Conservation (phyloP, 2,113 vertebrate genomes). For the Sinocyclocheilus rhinocerous region DNA sequence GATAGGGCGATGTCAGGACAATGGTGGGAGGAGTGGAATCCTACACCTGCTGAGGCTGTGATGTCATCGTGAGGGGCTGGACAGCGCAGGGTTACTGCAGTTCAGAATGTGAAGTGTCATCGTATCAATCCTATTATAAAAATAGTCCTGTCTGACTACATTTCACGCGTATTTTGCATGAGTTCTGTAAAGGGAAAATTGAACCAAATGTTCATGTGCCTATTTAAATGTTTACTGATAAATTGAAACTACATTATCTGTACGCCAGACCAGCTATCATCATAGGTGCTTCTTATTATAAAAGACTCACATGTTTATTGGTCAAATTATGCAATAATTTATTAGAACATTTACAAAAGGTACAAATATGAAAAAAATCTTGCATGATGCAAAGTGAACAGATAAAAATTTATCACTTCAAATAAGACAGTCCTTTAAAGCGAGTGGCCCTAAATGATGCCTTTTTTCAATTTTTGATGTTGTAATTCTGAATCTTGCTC, state of each 20-base stretch:
- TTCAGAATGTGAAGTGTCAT: slow-evolving; percentile 67
- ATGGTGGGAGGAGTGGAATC: slow-evolving; percentile 63
- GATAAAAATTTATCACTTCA: not conserved
- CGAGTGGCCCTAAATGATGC: not conserved
- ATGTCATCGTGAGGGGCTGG: slow-evolving; percentile 63
- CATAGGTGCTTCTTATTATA: not conserved
- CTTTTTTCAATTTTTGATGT: slow-evolving; percentile 79
- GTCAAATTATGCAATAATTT: not conserved
- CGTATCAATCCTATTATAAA: not conserved
- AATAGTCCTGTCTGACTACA: not conserved
- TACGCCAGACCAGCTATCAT: no score
- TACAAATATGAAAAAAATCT: not conserved
- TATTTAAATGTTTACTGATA: no score
- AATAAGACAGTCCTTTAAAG: not conserved
- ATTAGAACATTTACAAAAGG: not conserved
- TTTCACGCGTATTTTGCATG: not conserved
- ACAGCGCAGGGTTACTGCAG: slow-evolving; percentile 78
- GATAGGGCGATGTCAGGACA: slow-evolving; percentile 87
- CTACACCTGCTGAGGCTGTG: slow-evolving; percentile 55
- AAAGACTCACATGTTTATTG: not conserved
- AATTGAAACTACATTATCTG: no score
- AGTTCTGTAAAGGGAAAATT: not conserved
- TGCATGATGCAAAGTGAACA: slow-evolving; percentile 10
- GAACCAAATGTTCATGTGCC: no score
- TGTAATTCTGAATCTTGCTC: slow-evolving; percentile 86